These are phyloP conservation scores for Corythornis cristatus DNA, from an alignment of 2,113 vertebrate species.

Conservation along the genomic window DNA sequence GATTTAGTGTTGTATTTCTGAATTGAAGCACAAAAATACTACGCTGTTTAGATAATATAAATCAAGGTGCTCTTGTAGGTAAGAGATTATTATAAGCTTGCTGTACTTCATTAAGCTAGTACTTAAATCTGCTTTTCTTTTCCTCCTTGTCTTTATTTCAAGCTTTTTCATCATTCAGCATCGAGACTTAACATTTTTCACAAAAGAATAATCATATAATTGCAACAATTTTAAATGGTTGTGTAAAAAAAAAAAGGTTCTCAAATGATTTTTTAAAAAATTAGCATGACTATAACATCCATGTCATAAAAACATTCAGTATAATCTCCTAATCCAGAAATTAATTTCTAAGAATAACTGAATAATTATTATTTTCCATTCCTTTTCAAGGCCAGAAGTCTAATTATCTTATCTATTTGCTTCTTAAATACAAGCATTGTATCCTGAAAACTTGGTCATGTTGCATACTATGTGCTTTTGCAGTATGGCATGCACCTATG, in stretches of 20 bases:
- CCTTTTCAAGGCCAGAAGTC: neutral
- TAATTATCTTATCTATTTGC: neutral
- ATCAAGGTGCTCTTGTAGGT: neutral
- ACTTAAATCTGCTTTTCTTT: neutral
- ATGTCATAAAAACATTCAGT: neutral
- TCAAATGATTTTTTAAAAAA: neutral
- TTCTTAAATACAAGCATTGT: neutral
- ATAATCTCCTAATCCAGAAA: neutral
- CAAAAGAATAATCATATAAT: neutral
- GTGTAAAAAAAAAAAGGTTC: neutral
- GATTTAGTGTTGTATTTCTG: neutral
- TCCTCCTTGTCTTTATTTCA: neutral
- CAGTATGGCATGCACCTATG: neutral
- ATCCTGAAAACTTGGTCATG: neutral
- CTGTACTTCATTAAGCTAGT: neutral
- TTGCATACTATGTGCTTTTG: neutral
- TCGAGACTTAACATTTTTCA: neutral
- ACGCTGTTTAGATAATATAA: neutral
- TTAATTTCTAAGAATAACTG: neutral
- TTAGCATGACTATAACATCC: neutral
- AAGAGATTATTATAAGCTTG: neutral
- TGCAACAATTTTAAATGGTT: neutral
- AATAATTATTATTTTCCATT: neutral
- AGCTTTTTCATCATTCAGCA: neutral
- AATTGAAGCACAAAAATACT: neutral